Evolutionary conservation across 2,797 vertebrate genomes (phyloP).

Genomic region (Novumbra hubbsi): DNA sequence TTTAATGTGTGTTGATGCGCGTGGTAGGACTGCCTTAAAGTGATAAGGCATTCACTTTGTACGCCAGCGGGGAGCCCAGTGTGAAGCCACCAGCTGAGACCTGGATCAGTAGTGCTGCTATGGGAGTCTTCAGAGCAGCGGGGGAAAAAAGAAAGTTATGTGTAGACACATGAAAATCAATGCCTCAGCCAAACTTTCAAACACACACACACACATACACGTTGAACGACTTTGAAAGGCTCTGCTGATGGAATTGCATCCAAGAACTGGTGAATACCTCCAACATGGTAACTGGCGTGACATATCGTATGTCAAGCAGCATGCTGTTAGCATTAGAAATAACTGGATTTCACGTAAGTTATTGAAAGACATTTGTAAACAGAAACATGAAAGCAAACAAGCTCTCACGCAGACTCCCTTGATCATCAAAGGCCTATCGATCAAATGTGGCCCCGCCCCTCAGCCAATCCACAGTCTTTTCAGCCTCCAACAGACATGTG

Average conservation of each 20-base stretch:
- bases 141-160: conserved; percentile 19
- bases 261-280: conserved; percentile 39
- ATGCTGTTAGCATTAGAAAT: conserved; percentile 65
- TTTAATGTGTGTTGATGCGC: conserved; percentile 29
- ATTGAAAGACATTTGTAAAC: conserved; percentile 75
- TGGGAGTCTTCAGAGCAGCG: conserved; percentile 17
- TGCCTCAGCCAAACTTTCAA: conserved; percentile 15
- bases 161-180: conserved; percentile 27
- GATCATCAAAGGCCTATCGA: conserved; percentile 76
- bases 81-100: conserved; percentile 43
- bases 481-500: conserved; percentile 34
- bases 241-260: conserved; percentile 32
- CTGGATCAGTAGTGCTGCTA: conserved; percentile 56
- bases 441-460: conserved; percentile 51
- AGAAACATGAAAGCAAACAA: conserved; percentile 74
- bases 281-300: conserved; percentile 50
- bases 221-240: conserved; percentile 25
- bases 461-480: conserved; percentile 27
- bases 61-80: conserved; percentile 58
- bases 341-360: conserved; percentile 65
- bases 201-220: conserved; percentile 21
- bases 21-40: conserved; percentile 65
- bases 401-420: conserved; percentile 64
- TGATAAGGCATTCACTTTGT: conserved; percentile 74
- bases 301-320: conserved; percentile 61